A percentile compares a stretch with the other conserved stretches of the same genome.
phyloP scores from a whole-genome alignment of 1,140 invertebrate genomes.

The Calephelis virginiensis region DNA sequence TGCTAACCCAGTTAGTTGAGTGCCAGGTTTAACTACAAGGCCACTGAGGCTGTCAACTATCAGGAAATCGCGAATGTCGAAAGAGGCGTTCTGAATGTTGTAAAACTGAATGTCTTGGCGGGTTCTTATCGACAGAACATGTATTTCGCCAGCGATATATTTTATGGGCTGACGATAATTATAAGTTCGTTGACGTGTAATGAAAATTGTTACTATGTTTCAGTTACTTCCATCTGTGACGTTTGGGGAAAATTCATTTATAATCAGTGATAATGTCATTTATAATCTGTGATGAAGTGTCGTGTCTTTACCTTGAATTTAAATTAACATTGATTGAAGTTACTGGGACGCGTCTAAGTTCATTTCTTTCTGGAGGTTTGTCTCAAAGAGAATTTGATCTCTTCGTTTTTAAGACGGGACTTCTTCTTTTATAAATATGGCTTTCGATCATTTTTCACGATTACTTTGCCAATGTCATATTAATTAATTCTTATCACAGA shows the following conservation, averaged over 20 bases:
- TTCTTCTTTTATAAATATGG: too few relatives aligned
- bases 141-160: conserved; percentile 13
- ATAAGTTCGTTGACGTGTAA: conserved; percentile 12
- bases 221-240: not conserved
- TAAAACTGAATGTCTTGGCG: conserved; percentile 12
- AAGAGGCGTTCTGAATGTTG: conserved; percentile 12
- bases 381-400: too few relatives aligned
- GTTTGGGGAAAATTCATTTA: not conserved
- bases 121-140: conserved; percentile 4
- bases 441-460: too few relatives aligned
- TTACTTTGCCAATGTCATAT: too few relatives aligned
- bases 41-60: conserved; percentile 1
- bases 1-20: not conserved
- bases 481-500: too few relatives aligned
- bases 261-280: not conserved
- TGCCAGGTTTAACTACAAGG: not conserved
- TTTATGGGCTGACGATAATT: conserved; percentile 13
- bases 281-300: not conserved
- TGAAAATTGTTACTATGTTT: conserved; percentile 5
- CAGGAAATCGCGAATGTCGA: conserved; percentile 13
- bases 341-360: too few relatives aligned
- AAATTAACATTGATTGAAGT: too few relatives aligned
- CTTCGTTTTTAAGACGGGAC: too few relatives aligned
- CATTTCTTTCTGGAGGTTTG: too few relatives aligned
- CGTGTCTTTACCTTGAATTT: too few relatives aligned